phyloP scores from a whole-genome alignment of 1,140 invertebrate genomes.

The Drosophila dunni region DNA sequence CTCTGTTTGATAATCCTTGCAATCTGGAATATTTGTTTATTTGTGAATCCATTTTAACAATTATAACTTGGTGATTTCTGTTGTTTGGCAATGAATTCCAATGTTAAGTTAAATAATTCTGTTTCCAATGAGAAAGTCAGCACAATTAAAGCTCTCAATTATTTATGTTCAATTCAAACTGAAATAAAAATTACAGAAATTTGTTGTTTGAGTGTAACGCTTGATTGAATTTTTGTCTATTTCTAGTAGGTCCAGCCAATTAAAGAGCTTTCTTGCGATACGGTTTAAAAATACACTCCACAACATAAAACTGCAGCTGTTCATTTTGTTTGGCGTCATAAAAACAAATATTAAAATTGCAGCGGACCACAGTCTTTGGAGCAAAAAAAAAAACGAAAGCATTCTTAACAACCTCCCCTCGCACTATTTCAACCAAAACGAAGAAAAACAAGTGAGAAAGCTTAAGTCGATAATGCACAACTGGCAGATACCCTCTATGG shows the following conservation, averaged over 20 bases:
- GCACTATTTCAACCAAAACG: background rate
- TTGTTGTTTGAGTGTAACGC: slow-evolving; percentile 14
- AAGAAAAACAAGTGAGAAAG: slow-evolving; percentile 10
- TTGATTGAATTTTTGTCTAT: slow-evolving; percentile 20
- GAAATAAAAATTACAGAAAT: background rate
- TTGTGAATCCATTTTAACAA: background rate
- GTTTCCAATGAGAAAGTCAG: no score
- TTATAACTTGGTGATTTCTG: background rate
- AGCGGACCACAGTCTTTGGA: slow-evolving; percentile 35
- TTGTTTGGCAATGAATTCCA: background rate
- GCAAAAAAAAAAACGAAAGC: slow-evolving; percentile 16
- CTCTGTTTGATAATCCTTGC: background rate
- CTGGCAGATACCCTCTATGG: no score
- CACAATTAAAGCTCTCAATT: no score
- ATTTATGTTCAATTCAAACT: background rate
- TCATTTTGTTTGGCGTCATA: slow-evolving; percentile 56
- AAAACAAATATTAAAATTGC: slow-evolving; percentile 67
- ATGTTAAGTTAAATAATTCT: background rate
- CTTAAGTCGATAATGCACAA: no score
- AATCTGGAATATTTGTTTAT: background rate
- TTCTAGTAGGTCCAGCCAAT: slow-evolving; percentile 24
- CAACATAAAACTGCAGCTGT: slow-evolving; percentile 52
- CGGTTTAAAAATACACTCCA: slow-evolving; percentile 23
- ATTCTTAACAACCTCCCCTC: background rate
- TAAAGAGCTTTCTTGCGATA: slow-evolving; percentile 22